Evolutionary conservation across 2,113 vertebrate species (phyloP).

Genomic region (Brachyhypopomus occidentalis): DNA sequence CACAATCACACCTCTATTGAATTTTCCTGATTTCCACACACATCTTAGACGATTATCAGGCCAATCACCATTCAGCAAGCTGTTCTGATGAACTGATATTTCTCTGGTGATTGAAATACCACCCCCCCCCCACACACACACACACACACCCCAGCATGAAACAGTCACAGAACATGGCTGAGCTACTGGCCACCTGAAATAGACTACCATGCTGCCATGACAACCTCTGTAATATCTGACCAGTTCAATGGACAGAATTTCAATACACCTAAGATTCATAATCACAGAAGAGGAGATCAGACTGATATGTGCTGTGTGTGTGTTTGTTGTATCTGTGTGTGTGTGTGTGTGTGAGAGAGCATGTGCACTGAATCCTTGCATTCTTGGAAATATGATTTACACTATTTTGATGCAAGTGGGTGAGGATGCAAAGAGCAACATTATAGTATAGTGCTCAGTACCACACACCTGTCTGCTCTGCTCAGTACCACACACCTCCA

Average conservation of each 20-base stretch:
- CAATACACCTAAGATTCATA: conserved; percentile 12
- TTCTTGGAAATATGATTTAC: too few species aligned
- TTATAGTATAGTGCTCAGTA: too few species aligned
- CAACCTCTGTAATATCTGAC: conserved; percentile 4
- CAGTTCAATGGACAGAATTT: neutral
- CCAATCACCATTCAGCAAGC: conserved; percentile 1
- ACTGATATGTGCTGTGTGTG: too few species aligned
- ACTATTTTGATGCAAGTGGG: too few species aligned
- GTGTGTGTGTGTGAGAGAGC: too few species aligned
- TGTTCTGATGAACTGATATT: conserved; percentile 24
- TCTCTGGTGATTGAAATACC: neutral
- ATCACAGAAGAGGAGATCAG: neutral
- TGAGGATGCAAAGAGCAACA: too few species aligned
- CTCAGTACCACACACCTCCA: too few species aligned
- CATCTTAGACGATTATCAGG: conserved; percentile 22
- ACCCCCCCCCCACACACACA: neutral
- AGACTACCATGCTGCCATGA: conserved; percentile 14
- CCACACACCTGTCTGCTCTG: too few species aligned
- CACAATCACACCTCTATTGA: conserved; percentile 3
- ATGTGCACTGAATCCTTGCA: too few species aligned
- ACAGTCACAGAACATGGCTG: neutral
- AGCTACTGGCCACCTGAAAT: neutral
- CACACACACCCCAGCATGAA: neutral
- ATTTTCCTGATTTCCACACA: conserved; percentile 20
- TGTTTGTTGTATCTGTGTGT: too few species aligned